phyloP scores from a whole-genome alignment of 2,888 invertebrate species.

The Ectemnius lituratus region DNA sequence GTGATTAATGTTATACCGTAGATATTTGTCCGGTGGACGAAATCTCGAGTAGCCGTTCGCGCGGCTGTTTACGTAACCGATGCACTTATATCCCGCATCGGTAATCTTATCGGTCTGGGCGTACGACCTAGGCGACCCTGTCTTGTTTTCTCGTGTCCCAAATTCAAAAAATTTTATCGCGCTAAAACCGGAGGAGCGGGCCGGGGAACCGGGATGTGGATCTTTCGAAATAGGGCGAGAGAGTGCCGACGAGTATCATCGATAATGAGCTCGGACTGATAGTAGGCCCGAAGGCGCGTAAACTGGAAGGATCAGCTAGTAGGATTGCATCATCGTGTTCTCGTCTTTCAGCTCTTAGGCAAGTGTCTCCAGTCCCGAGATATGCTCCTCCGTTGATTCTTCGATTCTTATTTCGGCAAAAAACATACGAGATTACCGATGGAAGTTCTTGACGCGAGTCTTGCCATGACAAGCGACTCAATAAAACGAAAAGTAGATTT shows the following conservation, averaged over 20 bases:
- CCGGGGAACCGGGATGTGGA: not conserved
- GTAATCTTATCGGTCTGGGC: constrained; percentile 66
- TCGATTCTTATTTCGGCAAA: not conserved
- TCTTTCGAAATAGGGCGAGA: constrained; percentile 55
- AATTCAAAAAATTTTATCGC: constrained; percentile 65
- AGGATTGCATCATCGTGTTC: constrained; percentile 33
- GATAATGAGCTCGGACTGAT: constrained; percentile 43
- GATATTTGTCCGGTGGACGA: constrained; percentile 18
- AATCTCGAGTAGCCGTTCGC: constrained; percentile 31
- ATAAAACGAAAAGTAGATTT: no score
- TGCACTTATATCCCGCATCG: constrained; percentile 56
- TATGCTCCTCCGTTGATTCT: not conserved
- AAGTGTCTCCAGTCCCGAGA: not conserved
- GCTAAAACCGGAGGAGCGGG: constrained; percentile 20
- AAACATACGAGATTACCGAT: not conserved
- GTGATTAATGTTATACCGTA: no score
- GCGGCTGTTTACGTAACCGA: constrained; percentile 59
- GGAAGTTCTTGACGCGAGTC: no score
- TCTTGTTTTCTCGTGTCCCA: constrained; percentile 64
- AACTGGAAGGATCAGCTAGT: constrained; percentile 14
- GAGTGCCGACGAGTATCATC: constrained; percentile 16
- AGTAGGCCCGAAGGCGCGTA: constrained; percentile 18
- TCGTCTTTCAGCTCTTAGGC: constrained; percentile 13
- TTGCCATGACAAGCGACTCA: not conserved
- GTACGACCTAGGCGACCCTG: constrained; percentile 63